phyloP scores from a whole-genome alignment of 2,797 vertebrate genomes.

The Dendrocincla tyrannina region DNA sequence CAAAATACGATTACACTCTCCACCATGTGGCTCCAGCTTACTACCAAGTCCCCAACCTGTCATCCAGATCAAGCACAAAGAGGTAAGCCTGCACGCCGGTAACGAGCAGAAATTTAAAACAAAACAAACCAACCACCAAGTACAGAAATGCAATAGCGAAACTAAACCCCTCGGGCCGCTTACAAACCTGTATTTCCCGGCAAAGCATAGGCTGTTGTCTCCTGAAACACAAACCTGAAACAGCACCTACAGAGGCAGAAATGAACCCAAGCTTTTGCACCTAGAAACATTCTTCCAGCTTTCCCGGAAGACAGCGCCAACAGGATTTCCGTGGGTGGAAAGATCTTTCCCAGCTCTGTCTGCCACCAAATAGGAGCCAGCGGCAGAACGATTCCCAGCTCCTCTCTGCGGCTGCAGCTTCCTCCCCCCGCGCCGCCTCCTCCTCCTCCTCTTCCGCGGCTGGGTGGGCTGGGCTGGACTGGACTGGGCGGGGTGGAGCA shows the following conservation, averaged over 20 bases:
- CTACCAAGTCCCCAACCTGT: neutral
- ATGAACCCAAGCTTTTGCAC: neutral
- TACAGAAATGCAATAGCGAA: neutral
- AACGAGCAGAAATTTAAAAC: neutral
- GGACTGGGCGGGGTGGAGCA: no score
- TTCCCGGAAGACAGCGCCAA: neutral
- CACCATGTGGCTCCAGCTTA: neutral
- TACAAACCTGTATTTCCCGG: neutral
- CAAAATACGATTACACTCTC: neutral
- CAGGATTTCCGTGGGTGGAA: neutral
- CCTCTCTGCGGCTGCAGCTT: neutral
- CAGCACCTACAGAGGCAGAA: neutral
- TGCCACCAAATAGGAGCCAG: neutral
- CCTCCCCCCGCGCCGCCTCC: neutral
- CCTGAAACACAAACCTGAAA: neutral
- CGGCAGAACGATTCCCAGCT: neutral
- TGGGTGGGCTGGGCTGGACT: no score
- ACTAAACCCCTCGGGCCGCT: neutral
- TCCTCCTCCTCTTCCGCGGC: no score
- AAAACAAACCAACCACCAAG: neutral
- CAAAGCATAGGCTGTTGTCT: neutral
- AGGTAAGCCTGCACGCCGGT: neutral
- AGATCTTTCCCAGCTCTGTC: neutral
- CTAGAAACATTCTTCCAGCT: neutral
- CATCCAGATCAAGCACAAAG: neutral